A percentile compares a stretch with the other conserved stretches of the same genome.
These are phyloP conservation scores for Agrypnus murinus DNA, from an alignment of 2,888 invertebrate species.

Conservation along the genomic window DNA sequence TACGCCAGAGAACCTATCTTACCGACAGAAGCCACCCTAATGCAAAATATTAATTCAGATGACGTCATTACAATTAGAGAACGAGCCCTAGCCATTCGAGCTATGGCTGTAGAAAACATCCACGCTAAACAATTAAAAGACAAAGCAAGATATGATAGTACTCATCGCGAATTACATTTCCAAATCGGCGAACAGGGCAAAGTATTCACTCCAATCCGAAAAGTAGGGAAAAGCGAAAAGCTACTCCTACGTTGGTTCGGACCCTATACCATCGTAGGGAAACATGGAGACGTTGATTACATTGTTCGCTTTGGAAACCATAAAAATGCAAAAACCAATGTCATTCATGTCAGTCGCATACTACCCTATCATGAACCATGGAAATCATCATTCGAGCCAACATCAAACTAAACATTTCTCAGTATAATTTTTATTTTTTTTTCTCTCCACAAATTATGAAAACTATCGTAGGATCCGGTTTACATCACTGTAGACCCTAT, in stretches of 20 bases:
- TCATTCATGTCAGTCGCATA: conserved; percentile 2
- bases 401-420: too few species aligned
- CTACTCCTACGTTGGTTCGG: not conserved
- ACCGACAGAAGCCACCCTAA: conserved; percentile 48
- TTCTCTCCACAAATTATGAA: too few species aligned
- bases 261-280: not conserved
- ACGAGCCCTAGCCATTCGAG: not conserved
- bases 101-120: not conserved
- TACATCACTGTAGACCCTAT: too few species aligned
- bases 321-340: not conserved
- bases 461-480: too few species aligned
- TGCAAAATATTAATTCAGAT: not conserved
- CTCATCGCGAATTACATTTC: not conserved
- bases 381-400: too few species aligned
- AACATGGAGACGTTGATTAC: not conserved
- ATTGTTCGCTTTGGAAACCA: too few species aligned
- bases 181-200: not conserved
- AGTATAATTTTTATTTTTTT: too few species aligned
- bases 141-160: not conserved
- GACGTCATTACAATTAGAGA: not conserved
- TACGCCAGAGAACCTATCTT: conserved; percentile 53
- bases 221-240: conserved; percentile 2
- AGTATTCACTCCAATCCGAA: not conserved
- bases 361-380: conserved; percentile 11
- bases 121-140: not conserved